phyloP scores from a whole-genome alignment of 2,888 invertebrate species.

The Pachymerium ferrugineum region DNA sequence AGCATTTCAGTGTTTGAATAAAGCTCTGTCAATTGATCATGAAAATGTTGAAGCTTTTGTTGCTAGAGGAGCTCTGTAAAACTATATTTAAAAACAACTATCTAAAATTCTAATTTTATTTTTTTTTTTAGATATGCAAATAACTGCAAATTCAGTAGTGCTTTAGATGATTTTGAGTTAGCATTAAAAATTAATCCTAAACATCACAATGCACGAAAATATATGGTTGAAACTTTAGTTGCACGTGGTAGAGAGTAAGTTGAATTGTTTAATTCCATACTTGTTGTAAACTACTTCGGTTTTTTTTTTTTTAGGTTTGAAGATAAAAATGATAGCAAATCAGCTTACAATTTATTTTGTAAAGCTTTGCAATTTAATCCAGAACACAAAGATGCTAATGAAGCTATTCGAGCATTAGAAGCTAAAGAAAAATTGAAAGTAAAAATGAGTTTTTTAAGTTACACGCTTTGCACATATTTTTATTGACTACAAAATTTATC shows the following conservation, averaged over 20 bases:
- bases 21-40: conserved; percentile 85
- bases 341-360: conserved; percentile 33
- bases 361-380: conserved; percentile 50
- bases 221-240: conserved; percentile 33
- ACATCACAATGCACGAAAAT: conserved; percentile 35
- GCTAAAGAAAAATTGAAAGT: conserved; percentile 33
- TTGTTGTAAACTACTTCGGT: background rate
- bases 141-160: conserved; percentile 33
- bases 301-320: conserved; percentile 29
- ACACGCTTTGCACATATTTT: no score
- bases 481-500: no score
- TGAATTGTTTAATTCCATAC: background rate
- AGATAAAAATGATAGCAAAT: conserved; percentile 31
- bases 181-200: conserved; percentile 34
- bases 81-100: background rate
- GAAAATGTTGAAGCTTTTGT: conserved; percentile 87
- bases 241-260: conserved; percentile 35
- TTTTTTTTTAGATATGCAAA: conserved; percentile 34
- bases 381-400: conserved; percentile 79
- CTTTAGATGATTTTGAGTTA: conserved; percentile 34
- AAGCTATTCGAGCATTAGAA: conserved; percentile 73
- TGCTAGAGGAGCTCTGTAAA: conserved; percentile 77
- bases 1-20: conserved; percentile 89
- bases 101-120: background rate
- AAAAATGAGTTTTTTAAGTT: no score